Evolutionary conservation across 2,888 invertebrate species (phyloP), one percentile per base, ranked within the genome.

Genomic region (Cryptus viduatorius): DNA sequence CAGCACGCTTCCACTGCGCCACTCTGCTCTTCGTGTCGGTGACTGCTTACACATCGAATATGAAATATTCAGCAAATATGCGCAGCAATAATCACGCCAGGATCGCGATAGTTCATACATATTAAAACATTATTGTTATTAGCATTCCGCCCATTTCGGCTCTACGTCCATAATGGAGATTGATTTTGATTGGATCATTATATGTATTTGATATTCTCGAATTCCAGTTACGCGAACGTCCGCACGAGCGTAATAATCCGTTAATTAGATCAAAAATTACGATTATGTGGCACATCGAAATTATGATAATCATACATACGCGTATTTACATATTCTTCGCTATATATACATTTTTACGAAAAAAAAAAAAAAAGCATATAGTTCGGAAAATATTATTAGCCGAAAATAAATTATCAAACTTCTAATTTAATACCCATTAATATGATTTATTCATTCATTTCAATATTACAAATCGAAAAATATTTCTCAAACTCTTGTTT

Each of bases 1-100:
- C 37, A 37, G 87, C 87, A 87, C 87, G 87, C 87, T 87, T 87
- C 87, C 87, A 86, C 87, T 87, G 87, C 87, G 87, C 87, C 87
- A 87, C 87, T 87, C 87, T 87, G 87, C 87, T 87, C 59, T 76
- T 56, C 37, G n/a, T 78, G 73, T 3, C 31, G 10, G 8, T 0
- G 3, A 0, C 1, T 46, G 19, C 42, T 67, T 59, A 29, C n/a
- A n/a, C 14, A 29, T 46, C 5, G 31, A 50, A 79, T 14, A 79
- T 14, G 14, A 72, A 65, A 0, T 3, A 4, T 16, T 53, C 12
- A 29, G 8, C 31, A 1, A 50, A 46, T 8, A 46, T 8, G 8
- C n/a, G 46, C 3, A 29, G 7, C 4, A 50, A n/a, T 50, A 31
- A 29, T 56, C 24, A 56, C 19, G 0, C 8, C 1, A 1, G 19